Base-by-base conservation (phyloP, 2,888 invertebrate genomes). In the Xestia sexstrigata region DNA sequence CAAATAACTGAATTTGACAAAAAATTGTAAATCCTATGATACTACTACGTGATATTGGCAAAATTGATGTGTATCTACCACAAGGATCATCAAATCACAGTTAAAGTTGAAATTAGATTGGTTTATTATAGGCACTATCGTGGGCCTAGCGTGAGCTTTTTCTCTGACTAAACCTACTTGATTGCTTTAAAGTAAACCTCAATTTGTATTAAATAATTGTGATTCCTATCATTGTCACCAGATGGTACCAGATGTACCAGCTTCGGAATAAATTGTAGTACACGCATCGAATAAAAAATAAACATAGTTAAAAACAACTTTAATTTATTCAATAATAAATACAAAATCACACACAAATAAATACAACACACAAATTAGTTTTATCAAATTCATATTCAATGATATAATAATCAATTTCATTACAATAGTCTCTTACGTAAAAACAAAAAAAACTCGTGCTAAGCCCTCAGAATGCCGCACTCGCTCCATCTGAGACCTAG, bases 401-500 rank as follows among this genome's bases (percentile, higher is more conserved):
- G 6, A 49, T 49, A 49, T n/a, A n/a, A 49, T 42, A 42, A 45
- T 45, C 45, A 45, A 13, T 49, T 49, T 23, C 23, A 49, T 23
- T 23, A 49, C 23, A 23, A 8, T 8, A 49, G 49, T 20, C 20
- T 8, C 20, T 49, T 23, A 23, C 8, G 9, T 49, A 49, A 49
- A 20, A 8, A 20, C 17, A 13, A 49, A 49, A 49, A 11, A 35
- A 63, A 63, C 35, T 63, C 23, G 2, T 13, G 2, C 20, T 30
- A 30, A 9, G 9, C 30, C 30, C 2, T 20, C 6, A 6, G 35
- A 39, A 6, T 2, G 6, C 63, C 68, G 49, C 70, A 71, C 49
- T 78, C 86, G 87, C 89, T 89, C 76, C 70, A 85, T 80, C 62
- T 76, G 71, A 80, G 83, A 82, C 87, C 85, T 85, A 87, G 83